A percentile compares a stretch with the other conserved stretches of the same genome.
phyloP scores from a whole-genome alignment of 2,888 invertebrate species.

The Cantharis lateralis region DNA sequence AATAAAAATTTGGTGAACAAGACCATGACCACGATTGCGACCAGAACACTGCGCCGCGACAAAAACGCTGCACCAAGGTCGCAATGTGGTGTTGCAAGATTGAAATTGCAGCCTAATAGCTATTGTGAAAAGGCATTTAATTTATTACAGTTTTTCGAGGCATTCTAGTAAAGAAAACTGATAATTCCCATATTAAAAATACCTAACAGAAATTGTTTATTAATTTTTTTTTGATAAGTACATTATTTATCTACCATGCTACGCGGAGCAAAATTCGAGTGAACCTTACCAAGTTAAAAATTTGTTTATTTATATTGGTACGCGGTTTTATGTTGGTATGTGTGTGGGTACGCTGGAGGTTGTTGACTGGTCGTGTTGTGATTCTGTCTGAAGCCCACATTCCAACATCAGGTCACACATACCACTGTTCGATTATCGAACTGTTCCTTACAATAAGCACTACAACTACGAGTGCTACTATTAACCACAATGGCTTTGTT shows the following conservation, averaged over 20 bases:
- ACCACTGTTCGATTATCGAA: slow-evolving; percentile 28
- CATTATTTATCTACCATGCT: background rate
- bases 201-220: too few relatives aligned
- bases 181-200: too few relatives aligned
- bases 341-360: slow-evolving; percentile 43
- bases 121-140: too few relatives aligned
- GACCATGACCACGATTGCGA: too few relatives aligned
- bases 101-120: too few relatives aligned
- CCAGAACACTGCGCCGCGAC: too few relatives aligned
- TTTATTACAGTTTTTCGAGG: too few relatives aligned
- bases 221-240: background rate
- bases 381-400: slow-evolving; percentile 53
- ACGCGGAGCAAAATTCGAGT: background rate
- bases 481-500: background rate
- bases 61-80: too few relatives aligned
- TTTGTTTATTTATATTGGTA: slow-evolving; percentile 1
- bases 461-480: slow-evolving; percentile 13
- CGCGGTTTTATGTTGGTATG: slow-evolving; percentile 31
- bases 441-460: slow-evolving; percentile 16
- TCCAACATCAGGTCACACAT: slow-evolving; percentile 48
- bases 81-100: too few relatives aligned
- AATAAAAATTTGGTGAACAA: too few relatives aligned
- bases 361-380: slow-evolving; percentile 53
- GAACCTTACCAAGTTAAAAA: background rate
- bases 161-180: too few relatives aligned